A percentile compares a stretch with the other conserved stretches of the same genome.
These are phyloP conservation scores for Sebastes kiyomatsui DNA, from an alignment of 2,797 vertebrate species.

Conservation along the genomic window DNA sequence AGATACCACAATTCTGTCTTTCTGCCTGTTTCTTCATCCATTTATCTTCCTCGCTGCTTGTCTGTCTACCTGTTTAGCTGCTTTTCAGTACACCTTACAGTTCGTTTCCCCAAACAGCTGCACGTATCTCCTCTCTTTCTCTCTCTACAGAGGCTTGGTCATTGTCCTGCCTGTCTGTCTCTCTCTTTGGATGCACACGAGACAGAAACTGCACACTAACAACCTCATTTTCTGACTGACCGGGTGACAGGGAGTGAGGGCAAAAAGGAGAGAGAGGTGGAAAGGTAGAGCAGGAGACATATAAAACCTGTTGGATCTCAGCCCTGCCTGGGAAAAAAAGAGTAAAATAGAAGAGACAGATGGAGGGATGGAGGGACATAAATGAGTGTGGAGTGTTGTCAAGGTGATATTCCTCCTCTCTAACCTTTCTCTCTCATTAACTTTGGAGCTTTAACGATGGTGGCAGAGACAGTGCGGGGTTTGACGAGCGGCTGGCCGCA, in stretches of 20 bases:
- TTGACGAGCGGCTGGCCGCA: slow-evolving; percentile 63
- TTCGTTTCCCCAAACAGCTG: neutral
- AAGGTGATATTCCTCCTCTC: slow-evolving; percentile 76
- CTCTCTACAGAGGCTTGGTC: neutral
- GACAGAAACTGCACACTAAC: slow-evolving; percentile 64
- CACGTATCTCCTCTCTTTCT: neutral
- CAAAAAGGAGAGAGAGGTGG: slow-evolving; percentile 41
- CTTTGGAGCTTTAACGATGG: slow-evolving; percentile 72
- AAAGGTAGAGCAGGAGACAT: slow-evolving; percentile 60
- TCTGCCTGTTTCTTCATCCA: neutral
- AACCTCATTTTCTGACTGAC: slow-evolving; percentile 75
- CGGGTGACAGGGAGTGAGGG: slow-evolving; percentile 42
- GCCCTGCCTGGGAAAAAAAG: slow-evolving; percentile 32
- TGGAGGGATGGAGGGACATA: slow-evolving; percentile 62
- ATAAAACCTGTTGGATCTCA: slow-evolving; percentile 76
- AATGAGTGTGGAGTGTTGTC: slow-evolving; percentile 71
- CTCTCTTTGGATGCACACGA: slow-evolving; percentile 31
- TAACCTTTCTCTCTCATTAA: slow-evolving; percentile 81
- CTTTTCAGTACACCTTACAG: neutral
- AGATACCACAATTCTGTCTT: neutral
- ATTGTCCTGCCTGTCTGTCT: neutral
- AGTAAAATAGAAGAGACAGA: slow-evolving; percentile 63
- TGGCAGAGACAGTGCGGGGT: slow-evolving; percentile 51
- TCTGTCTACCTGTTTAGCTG: neutral
- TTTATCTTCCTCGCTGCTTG: neutral